Conservation (phyloP, 2,888 invertebrate genomes). For the Abscondita cerata region DNA sequence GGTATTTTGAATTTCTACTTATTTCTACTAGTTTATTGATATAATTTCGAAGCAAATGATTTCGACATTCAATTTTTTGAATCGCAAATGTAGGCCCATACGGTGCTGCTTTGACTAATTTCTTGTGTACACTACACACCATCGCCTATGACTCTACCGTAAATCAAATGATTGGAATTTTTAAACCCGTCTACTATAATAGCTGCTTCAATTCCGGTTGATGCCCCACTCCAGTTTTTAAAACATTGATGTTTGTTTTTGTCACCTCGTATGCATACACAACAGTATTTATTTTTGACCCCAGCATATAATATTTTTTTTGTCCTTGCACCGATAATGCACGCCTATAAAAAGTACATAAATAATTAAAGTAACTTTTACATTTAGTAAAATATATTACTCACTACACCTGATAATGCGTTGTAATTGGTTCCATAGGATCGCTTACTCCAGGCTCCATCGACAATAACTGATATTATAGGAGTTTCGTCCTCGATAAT, state of each 20-base stretch:
- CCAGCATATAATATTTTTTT: constrained; percentile 1
- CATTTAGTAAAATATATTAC: not conserved
- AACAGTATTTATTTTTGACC: constrained; percentile 11
- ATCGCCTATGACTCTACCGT: constrained; percentile 9
- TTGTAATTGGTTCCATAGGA: constrained; percentile 15
- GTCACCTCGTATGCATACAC: not conserved
- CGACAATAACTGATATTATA: constrained; percentile 3
- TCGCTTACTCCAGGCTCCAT: constrained; percentile 17
- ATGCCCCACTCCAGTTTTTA: constrained; percentile 43
- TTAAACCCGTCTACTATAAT: constrained; percentile 8
- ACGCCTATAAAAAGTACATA: not conserved
- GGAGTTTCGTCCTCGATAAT: constrained; percentile 8
- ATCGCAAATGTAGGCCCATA: not conserved
- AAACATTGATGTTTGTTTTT: constrained; percentile 38
- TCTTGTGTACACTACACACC: too few relatives aligned
- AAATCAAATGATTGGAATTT: not conserved
- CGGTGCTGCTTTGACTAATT: too few relatives aligned
- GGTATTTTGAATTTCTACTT: not conserved
- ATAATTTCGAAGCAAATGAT: constrained; percentile 1
- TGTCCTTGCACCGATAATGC: constrained; percentile 1
- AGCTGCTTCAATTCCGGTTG: constrained; percentile 33
- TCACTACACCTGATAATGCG: constrained; percentile 21
- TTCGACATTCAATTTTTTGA: constrained; percentile 1
- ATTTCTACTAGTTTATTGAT: not conserved
- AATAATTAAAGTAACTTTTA: not conserved